Conservation (phyloP, 2,113 vertebrate species). For the Mirounga angustirostris region DNA sequence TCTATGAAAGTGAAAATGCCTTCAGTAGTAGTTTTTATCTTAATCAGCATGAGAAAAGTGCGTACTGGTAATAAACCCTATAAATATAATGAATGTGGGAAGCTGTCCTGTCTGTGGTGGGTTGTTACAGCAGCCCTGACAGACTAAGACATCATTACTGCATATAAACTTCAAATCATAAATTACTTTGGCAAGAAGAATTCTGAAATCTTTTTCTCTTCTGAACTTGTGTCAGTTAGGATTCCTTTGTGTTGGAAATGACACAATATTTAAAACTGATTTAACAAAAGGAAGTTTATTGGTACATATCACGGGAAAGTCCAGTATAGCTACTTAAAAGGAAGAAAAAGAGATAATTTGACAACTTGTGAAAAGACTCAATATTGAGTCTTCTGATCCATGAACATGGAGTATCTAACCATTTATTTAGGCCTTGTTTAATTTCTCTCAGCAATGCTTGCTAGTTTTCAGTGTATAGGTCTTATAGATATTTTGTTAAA, state of each 20-base stretch:
- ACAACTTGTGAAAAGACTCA: neutral
- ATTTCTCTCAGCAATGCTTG: constrained; percentile 1
- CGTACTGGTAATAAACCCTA: neutral
- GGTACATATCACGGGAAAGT: neutral
- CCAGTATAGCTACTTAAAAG: neutral
- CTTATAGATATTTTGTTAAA: constrained; percentile 34
- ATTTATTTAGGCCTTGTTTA: constrained; percentile 35
- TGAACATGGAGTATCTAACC: neutral
- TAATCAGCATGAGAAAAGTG: neutral
- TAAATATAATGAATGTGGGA: neutral
- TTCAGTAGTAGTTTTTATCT: neutral
- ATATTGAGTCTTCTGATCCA: neutral
- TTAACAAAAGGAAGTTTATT: neutral
- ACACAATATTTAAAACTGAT: neutral
- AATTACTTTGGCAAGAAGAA: neutral
- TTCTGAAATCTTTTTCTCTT: neutral
- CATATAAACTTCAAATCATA: neutral
- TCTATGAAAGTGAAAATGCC: neutral
- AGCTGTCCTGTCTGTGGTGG: neutral
- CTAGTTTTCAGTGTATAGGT: neutral
- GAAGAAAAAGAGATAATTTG: neutral
- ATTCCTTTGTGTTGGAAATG: neutral
- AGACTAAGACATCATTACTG: neutral
- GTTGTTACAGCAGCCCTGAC: neutral
- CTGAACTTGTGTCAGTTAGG: neutral